Conservation (phyloP, 2,888 invertebrate species). For the Temnothorax rugatulus region DNA sequence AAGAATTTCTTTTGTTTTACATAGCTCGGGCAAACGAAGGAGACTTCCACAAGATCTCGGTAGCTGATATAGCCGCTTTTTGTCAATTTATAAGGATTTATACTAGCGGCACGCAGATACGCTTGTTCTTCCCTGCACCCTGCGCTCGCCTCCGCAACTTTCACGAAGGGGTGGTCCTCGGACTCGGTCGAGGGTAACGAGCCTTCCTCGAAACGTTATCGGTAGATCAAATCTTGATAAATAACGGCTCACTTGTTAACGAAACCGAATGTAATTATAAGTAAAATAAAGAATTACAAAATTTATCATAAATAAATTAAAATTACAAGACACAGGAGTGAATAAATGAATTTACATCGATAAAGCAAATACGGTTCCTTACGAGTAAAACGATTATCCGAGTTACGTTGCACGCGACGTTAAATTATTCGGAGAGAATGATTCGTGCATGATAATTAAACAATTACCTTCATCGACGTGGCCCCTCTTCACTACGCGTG, state of each 20-base stretch:
- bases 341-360: background rate
- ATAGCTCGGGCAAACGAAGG: conserved; percentile 71
- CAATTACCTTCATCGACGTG: conserved; percentile 66
- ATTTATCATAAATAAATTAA: background rate
- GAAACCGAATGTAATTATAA: conserved; percentile 26
- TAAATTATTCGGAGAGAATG: conserved; percentile 35
- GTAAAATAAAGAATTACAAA: background rate
- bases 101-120: conserved; percentile 78
- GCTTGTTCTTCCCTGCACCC: conserved; percentile 60
- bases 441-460: conserved; percentile 69
- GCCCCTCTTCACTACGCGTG: background rate
- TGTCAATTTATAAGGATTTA: conserved; percentile 86
- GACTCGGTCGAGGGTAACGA: conserved; percentile 40
- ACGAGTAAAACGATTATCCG: background rate
- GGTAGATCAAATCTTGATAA: conserved; percentile 47
- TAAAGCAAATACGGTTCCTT: background rate
- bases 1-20: conserved; percentile 80
- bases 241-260: conserved; percentile 31
- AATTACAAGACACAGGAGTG: background rate
- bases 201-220: conserved; percentile 40
- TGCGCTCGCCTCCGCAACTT: conserved; percentile 53
- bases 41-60: conserved; percentile 73
- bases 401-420: background rate
- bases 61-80: conserved; percentile 82
- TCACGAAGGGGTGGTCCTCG: conserved; percentile 72